Percentiles rank a stretch among this genome's conserved stretches.
Evolutionary conservation across 2,888 invertebrate genomes (phyloP).

Genomic region (Agonopterix alstromeriana): DNA sequence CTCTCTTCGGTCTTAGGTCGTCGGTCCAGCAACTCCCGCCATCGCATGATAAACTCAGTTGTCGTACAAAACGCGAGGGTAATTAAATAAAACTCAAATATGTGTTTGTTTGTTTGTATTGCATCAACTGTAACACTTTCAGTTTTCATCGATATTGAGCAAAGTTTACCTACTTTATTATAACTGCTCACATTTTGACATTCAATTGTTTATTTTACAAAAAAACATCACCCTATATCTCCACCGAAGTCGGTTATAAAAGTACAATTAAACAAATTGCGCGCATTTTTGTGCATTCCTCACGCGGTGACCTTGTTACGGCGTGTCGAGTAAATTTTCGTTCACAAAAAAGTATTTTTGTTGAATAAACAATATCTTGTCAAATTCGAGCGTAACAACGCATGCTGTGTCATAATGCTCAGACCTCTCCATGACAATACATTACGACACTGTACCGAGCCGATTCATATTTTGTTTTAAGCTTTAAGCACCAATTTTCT

Average conservation of each 20-base stretch:
- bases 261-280: not conserved
- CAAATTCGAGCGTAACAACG: constrained; percentile 67
- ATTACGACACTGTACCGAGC: constrained; percentile 49
- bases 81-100: constrained; percentile 61
- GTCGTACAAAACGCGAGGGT: not conserved
- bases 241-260: not conserved
- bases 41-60: too few relatives aligned
- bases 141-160: constrained; percentile 75
- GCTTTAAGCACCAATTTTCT: constrained; percentile 77
- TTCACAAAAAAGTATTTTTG: constrained; percentile 1
- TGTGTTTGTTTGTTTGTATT: constrained; percentile 74
- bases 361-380: constrained; percentile 35
- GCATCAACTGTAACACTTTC: constrained; percentile 76
- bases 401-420: constrained; percentile 74
- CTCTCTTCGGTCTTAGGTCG: too few relatives aligned
- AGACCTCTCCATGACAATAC: constrained; percentile 65
- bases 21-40: too few relatives aligned
- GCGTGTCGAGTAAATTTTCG: constrained; percentile 16
- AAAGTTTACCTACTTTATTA: constrained; percentile 76
- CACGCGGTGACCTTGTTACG: constrained; percentile 25
- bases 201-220: constrained; percentile 38
- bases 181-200: constrained; percentile 53
- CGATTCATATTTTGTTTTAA: constrained; percentile 66
- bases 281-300: constrained; percentile 6
- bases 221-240: not conserved